Evolutionary conservation across 2,888 invertebrate genomes (phyloP), one percentile per base, ranked within the genome.

Genomic region (Eupithecia inturbata): DNA sequence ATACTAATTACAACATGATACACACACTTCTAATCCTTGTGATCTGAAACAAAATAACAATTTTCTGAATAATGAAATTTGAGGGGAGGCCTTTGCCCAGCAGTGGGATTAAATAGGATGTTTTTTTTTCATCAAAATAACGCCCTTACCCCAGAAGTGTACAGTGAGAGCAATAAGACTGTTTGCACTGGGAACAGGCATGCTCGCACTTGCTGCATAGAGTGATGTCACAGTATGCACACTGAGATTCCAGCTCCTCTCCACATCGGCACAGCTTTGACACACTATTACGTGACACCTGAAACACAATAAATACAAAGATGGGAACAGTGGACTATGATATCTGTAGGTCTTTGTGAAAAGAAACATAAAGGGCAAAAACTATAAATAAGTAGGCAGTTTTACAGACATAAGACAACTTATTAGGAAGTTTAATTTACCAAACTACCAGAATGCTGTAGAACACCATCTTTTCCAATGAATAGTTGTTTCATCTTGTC

Each of bases 401-500:
- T 68, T 33, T 57, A 60, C 33, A 26, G 1, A 60, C 33, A 3
- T 63, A 10, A 14, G 10, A 33, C 28, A n/a, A 19, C 19, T 19
- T 28, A 28, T 7, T 16, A 62, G 7, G 33, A 63, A 36, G n/a
- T 36, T 36, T 31, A n/a, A 41, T 77, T 83, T 83, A 92, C 93
- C 85, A 90, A 77, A 76, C 78, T 83, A 53, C 89, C 89, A 49
- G 88, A 84, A 79, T 87, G 87, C 68, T 85, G 73, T n/a, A 94
- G 87, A 49, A 83, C 81, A 4, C 94, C 93, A 77, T 93, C 85
- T 78, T 88, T 91, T 5, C 90, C 87, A 75, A 94, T 91, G 73
- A 89, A 88, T 53, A 94, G 79, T 78, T 94, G 94, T 79, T 91
- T 94, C 88, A 90, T 87, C 76, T 86, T 86, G 77, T 90, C 88